These are phyloP conservation scores for Eudyptes chrysolophus DNA, from an alignment of 2,113 vertebrate genomes.

Conservation along the genomic window DNA sequence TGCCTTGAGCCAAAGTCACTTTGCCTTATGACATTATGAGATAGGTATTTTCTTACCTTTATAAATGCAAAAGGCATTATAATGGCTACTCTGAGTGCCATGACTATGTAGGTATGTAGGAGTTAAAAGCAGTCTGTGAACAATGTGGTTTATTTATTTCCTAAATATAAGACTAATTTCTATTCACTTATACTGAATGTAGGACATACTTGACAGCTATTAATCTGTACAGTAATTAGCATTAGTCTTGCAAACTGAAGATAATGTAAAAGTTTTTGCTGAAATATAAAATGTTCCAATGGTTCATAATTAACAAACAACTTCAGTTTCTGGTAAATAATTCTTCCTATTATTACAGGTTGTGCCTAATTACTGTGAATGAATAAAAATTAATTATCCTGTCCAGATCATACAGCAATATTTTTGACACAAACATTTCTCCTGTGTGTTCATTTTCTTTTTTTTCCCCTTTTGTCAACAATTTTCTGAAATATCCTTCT, in stretches of 20 bases:
- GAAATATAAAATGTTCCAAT: constrained; percentile 33
- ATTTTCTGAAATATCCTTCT: not conserved
- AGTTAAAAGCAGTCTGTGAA: constrained; percentile 27
- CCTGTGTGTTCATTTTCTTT: not conserved
- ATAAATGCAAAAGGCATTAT: not conserved
- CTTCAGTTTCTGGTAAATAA: constrained; percentile 56
- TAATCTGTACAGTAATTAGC: constrained; percentile 63
- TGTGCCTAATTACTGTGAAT: constrained; percentile 43
- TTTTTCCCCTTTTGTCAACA: not conserved
- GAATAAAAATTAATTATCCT: not conserved
- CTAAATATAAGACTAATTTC: constrained; percentile 57
- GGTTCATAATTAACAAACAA: constrained; percentile 52
- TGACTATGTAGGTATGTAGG: not conserved
- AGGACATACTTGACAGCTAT: constrained; percentile 51
- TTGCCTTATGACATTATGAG: not conserved
- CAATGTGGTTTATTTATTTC: constrained; percentile 38
- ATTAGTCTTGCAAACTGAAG: constrained; percentile 60
- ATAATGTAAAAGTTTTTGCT: constrained; percentile 60
- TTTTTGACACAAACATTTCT: constrained; percentile 2
- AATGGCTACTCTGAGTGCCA: not conserved
- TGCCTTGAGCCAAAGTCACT: not conserved
- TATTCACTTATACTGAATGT: constrained; percentile 54
- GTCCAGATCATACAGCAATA: not conserved
- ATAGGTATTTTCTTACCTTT: not conserved
- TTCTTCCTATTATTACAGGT: constrained; percentile 27